Evolutionary conservation across 92 coral and sea anemone genomes (phyloP).

Genomic region (Epizoanthus stellaris): DNA sequence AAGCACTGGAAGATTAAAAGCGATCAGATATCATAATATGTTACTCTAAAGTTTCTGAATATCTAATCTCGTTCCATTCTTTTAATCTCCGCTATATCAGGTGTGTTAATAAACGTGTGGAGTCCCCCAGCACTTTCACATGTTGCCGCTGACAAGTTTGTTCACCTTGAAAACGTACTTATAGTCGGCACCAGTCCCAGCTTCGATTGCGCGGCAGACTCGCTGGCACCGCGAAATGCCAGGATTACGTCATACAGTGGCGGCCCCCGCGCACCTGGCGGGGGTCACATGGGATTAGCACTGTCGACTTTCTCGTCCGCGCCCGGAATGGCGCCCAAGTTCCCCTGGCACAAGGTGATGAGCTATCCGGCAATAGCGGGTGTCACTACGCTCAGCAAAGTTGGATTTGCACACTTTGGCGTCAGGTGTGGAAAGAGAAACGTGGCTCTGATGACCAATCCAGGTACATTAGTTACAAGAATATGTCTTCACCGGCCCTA

Average conservation of each 20-base stretch:
- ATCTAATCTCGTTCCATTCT: neutral
- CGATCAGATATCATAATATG: neutral
- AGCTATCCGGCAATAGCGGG: constrained; percentile 82
- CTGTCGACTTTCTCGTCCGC: constrained; percentile 71
- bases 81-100: constrained; percentile 26
- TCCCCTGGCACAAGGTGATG: constrained; percentile 70
- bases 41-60: neutral
- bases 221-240: constrained; percentile 68
- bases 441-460: constrained; percentile 79
- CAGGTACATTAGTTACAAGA: constrained; percentile 3
- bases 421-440: constrained; percentile 68
- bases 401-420: constrained; percentile 72
- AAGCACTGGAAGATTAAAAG: neutral
- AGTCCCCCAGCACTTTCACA: constrained; percentile 82
- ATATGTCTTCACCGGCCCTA: constrained; percentile 12
- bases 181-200: constrained; percentile 83
- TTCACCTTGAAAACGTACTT: constrained; percentile 69
- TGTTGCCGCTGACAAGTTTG: constrained; percentile 85
- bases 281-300: constrained; percentile 80
- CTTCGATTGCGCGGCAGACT: constrained; percentile 74
- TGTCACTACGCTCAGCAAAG: constrained; percentile 63
- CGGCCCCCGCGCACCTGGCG: constrained; percentile 68
- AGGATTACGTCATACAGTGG: constrained; percentile 51
- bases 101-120: constrained; percentile 67
- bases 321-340: constrained; percentile 74